Conservation (phyloP, 2,797 vertebrate species). For the Sebastes trivittatus region DNA sequence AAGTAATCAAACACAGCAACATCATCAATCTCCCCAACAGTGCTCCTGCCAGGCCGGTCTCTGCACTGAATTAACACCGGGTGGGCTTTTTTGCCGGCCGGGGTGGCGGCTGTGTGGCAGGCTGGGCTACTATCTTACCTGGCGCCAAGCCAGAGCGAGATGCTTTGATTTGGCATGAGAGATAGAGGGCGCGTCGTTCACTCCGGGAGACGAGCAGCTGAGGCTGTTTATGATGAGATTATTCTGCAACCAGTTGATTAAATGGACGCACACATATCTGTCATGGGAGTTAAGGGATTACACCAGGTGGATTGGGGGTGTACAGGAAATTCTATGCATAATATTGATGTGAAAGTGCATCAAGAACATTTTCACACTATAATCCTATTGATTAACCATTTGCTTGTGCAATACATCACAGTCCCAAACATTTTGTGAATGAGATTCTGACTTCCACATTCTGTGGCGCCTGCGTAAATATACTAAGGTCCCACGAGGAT, state of each 20-base stretch:
- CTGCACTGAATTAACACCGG: conserved; percentile 64
- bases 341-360: conserved; percentile 23
- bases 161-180: conserved; percentile 46
- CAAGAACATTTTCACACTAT: conserved; percentile 2
- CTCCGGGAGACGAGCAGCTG: conserved; percentile 15
- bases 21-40: conserved; percentile 73
- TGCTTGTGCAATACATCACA: conserved; percentile 6
- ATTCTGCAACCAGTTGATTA: conserved; percentile 52
- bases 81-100: conserved; percentile 35
- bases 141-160: conserved; percentile 44
- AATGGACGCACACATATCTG: conserved; percentile 35
- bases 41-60: conserved; percentile 57
- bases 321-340: neutral
- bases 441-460: neutral
- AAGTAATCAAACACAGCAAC: conserved; percentile 79
- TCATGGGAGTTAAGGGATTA: conserved; percentile 34
- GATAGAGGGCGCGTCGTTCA: conserved; percentile 8
- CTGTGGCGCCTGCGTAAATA: conserved; percentile 10
- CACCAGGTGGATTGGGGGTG: neutral
- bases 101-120: conserved; percentile 33
- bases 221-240: conserved; percentile 58
- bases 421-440: neutral
- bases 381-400: conserved; percentile 40
- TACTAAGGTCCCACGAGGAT: neutral
- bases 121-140: conserved; percentile 46